Evolutionary conservation across 1,140 invertebrate genomes (phyloP).

Genomic region (Sitophilus oryzae): DNA sequence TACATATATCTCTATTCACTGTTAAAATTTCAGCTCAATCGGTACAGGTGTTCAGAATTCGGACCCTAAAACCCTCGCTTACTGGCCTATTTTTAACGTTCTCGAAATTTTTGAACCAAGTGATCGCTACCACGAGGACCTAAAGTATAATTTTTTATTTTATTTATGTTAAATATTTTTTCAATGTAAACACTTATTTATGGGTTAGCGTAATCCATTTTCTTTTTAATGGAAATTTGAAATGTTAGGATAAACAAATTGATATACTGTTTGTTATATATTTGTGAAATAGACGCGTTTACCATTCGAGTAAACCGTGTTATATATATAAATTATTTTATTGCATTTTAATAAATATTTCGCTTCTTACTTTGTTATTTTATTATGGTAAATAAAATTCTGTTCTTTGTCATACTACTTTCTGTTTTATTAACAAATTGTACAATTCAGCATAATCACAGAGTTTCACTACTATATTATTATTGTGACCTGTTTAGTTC

Average conservation of each 20-base stretch:
- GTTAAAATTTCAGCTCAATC: no score
- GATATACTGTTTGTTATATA: slow-evolving; percentile 10
- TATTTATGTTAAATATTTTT: not conserved
- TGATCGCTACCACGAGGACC: no score
- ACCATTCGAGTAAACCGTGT: slow-evolving; percentile 1
- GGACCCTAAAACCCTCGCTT: no score
- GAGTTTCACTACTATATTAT: no score
- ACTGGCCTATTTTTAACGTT: no score
- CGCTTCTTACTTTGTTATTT: slow-evolving; percentile 10
- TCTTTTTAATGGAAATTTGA: not conserved
- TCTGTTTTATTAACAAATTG: slow-evolving; percentile 11
- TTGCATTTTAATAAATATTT: slow-evolving; percentile 27
- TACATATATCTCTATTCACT: no score
- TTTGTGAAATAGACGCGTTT: slow-evolving; percentile 10
- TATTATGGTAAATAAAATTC: no score
- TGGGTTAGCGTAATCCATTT: slow-evolving; percentile 10
- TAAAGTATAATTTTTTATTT: slow-evolving; percentile 19
- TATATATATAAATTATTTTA: slow-evolving; percentile 15
- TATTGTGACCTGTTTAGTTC: no score
- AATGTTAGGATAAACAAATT: slow-evolving; percentile 10
- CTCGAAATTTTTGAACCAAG: no score
- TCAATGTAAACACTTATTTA: slow-evolving; percentile 11
- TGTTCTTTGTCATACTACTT: not conserved
- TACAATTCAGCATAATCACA: no score
- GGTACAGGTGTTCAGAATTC: no score